These are phyloP conservation scores for Leptodactylus fuscus DNA, from an alignment of 2,113 vertebrate genomes.

Conservation along the genomic window DNA sequence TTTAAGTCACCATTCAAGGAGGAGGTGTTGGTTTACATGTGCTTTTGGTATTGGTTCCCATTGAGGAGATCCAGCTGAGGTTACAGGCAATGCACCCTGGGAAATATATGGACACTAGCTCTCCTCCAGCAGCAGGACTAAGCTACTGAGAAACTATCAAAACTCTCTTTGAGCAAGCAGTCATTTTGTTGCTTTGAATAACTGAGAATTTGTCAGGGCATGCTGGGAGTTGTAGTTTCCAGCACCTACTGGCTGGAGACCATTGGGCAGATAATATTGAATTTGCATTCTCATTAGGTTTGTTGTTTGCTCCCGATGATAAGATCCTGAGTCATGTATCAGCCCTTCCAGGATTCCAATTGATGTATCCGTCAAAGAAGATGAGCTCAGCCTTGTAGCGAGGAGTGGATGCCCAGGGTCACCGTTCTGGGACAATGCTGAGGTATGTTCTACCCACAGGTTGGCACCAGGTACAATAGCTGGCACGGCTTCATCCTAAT, in stretches of 20 bases:
- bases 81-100: too few species aligned
- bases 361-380: neutral
- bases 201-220: too few species aligned
- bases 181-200: too few species aligned
- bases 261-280: neutral
- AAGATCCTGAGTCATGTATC: neutral
- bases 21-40: too few species aligned
- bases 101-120: too few species aligned
- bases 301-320: neutral
- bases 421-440: neutral
- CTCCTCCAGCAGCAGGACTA: too few species aligned
- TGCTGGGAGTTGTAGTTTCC: neutral
- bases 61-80: too few species aligned
- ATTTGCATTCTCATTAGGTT: neutral
- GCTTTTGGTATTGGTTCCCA: too few species aligned
- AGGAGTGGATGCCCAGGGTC: neutral
- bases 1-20: too few species aligned
- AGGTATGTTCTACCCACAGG: constrained; percentile 32
- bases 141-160: too few species aligned
- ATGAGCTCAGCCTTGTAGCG: neutral
- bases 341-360: neutral
- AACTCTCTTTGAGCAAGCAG: too few species aligned
- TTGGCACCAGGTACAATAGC: constrained; percentile 20
- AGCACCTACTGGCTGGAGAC: too few species aligned
- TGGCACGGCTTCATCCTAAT: neutral